Evolutionary conservation across 2,113 vertebrate species (phyloP).

Genomic region (Coptodon bakossiorum): DNA sequence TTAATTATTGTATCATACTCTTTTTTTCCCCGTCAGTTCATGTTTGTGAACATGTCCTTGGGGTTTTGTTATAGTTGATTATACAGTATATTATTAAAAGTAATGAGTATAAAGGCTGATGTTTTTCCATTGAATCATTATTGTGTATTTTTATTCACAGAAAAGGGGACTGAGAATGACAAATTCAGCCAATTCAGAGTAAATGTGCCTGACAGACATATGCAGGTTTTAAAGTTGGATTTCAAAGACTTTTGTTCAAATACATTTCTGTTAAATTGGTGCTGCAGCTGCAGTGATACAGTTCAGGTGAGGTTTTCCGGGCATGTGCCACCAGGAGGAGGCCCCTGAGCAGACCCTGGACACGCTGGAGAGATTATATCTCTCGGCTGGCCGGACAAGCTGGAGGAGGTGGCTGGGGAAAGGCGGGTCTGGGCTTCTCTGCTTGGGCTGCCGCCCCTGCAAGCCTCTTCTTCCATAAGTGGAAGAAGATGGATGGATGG

Average conservation of each 20-base stretch:
- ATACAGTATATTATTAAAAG: not conserved
- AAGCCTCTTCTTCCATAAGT: not conserved
- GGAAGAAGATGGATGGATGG: not conserved
- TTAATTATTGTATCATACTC: not conserved
- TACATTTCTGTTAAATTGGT: not conserved
- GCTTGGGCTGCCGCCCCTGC: not conserved
- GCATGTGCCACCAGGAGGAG: not conserved
- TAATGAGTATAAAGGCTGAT: not conserved
- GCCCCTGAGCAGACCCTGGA: not conserved
- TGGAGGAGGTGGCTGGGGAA: not conserved
- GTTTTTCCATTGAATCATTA: not conserved
- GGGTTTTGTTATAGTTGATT: not conserved
- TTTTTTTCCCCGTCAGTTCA: not conserved
- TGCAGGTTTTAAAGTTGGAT: not conserved
- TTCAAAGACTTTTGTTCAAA: not conserved
- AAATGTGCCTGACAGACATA: not conserved
- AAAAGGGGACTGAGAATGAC: not conserved
- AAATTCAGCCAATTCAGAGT: not conserved
- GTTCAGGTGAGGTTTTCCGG: not conserved
- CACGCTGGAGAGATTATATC: not conserved
- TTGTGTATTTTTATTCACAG: not conserved
- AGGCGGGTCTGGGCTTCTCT: not conserved
- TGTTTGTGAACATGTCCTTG: fast-evolving
- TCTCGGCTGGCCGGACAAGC: fast-evolving
- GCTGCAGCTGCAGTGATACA: not conserved